phyloP scores from a whole-genome alignment of 2,888 invertebrate genomes.

The Osmoderma eremita region DNA sequence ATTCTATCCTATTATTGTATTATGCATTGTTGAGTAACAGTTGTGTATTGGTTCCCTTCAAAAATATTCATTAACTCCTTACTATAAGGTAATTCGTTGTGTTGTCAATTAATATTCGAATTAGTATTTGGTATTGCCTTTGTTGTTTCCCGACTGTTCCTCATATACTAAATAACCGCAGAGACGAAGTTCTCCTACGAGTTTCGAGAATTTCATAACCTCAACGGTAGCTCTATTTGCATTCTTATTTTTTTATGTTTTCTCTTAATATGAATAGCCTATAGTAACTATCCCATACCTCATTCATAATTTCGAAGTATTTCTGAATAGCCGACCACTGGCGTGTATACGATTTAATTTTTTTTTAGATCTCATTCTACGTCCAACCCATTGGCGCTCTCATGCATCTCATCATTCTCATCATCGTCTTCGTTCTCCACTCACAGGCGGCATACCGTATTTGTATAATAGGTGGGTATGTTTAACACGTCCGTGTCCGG shows the following conservation, averaged over 20 bases:
- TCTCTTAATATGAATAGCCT: not conserved
- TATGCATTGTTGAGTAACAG: no score
- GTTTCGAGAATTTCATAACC: slow-evolving; percentile 16
- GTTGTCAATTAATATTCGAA: no score
- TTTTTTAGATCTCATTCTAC: slow-evolving; percentile 29
- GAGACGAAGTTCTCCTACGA: not conserved
- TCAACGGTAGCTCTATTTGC: not conserved
- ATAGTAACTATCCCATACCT: slow-evolving; percentile 17
- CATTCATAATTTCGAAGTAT: slow-evolving; percentile 38
- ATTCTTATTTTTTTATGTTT: slow-evolving; percentile 2
- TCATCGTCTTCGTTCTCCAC: slow-evolving; percentile 14
- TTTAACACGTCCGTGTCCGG: slow-evolving; percentile 28
- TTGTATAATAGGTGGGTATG: slow-evolving; percentile 28
- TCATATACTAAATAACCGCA: not conserved
- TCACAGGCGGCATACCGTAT: slow-evolving; percentile 14
- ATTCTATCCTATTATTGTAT: no score
- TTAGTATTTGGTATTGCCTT: no score
- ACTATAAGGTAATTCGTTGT: no score
- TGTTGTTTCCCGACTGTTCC: no score
- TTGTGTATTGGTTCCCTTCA: no score
- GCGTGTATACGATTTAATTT: slow-evolving; percentile 34
- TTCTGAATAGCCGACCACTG: slow-evolving; percentile 29
- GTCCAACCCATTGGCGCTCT: slow-evolving; percentile 12
- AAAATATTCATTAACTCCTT: no score
- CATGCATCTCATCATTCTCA: slow-evolving; percentile 27